phyloP scores from a whole-genome alignment of 2,888 invertebrate species.

The Melieria omissa region DNA sequence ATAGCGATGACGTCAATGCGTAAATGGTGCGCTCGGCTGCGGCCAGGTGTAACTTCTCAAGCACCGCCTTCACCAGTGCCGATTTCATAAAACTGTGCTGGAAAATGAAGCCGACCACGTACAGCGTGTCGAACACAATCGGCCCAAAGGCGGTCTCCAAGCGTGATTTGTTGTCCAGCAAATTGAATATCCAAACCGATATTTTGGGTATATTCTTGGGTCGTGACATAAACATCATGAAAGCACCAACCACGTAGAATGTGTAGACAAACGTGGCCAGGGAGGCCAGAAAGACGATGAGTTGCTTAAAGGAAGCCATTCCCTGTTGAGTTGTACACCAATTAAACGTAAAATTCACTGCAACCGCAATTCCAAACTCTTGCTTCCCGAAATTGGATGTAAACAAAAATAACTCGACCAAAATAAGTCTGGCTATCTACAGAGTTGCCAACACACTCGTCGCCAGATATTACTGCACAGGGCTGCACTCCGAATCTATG shows the following conservation, averaged over 20 bases:
- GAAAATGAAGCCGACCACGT: constrained; percentile 70
- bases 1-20: constrained; percentile 67
- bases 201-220: constrained; percentile 62
- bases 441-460: too few species aligned
- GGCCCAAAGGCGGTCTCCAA: constrained; percentile 64
- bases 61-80: constrained; percentile 66
- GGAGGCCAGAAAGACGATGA: constrained; percentile 61
- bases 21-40: constrained; percentile 68
- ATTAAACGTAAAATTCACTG: too few species aligned
- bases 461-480: too few species aligned
- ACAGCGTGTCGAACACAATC: constrained; percentile 67
- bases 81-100: constrained; percentile 72
- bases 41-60: constrained; percentile 65
- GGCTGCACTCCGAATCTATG: too few species aligned
- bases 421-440: too few species aligned
- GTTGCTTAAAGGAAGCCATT: constrained; percentile 59
- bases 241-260: constrained; percentile 69
- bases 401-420: too few species aligned
- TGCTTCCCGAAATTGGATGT: too few species aligned
- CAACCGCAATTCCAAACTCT: too few species aligned
- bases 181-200: constrained; percentile 61
- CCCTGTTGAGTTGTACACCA: constrained; percentile 15
- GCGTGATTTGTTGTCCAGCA: constrained; percentile 62
- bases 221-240: constrained; percentile 70
- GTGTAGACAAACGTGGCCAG: constrained; percentile 68